Percentiles rank a stretch among this genome's conserved stretches.
Evolutionary conservation across 1,140 invertebrate species (phyloP).

Genomic region (Steinernema khuongi): DNA sequence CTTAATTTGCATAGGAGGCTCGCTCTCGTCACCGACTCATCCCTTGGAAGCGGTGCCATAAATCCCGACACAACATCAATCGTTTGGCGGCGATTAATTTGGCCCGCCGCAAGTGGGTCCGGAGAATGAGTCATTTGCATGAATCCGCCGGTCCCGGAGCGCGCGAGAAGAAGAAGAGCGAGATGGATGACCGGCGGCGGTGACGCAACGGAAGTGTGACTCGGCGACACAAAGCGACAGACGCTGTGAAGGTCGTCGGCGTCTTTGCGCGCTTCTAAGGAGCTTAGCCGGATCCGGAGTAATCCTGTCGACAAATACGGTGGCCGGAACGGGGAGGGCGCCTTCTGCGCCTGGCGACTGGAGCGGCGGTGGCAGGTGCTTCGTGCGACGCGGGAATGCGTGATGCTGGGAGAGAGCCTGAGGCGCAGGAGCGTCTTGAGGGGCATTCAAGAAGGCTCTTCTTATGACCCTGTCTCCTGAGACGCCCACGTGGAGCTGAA

Average conservation of each 20-base stretch:
- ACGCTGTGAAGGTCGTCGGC: constrained; percentile 9
- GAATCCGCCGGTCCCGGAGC: not conserved
- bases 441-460: too few relatives aligned
- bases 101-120: not conserved
- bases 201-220: constrained; percentile 16
- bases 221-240: not conserved
- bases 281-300: constrained; percentile 6
- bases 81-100: constrained; percentile 5
- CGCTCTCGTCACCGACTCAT: not conserved
- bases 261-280: constrained; percentile 6
- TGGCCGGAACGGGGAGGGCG: not conserved
- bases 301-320: constrained; percentile 14
- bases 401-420: too few relatives aligned
- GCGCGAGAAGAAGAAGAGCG: not conserved
- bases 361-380: too few relatives aligned
- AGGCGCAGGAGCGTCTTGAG: too few relatives aligned
- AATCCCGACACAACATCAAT: constrained; percentile 16
- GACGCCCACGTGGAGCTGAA: too few relatives aligned
- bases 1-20: constrained; percentile 5
- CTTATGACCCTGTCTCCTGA: too few relatives aligned
- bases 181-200: not conserved
- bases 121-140: not conserved
- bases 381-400: too few relatives aligned
- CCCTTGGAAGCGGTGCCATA: not conserved
- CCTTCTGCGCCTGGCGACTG: too few relatives aligned